These are phyloP conservation scores for Epinephelus coioides DNA, from an alignment of 2,797 vertebrate genomes.

Conservation along the genomic window DNA sequence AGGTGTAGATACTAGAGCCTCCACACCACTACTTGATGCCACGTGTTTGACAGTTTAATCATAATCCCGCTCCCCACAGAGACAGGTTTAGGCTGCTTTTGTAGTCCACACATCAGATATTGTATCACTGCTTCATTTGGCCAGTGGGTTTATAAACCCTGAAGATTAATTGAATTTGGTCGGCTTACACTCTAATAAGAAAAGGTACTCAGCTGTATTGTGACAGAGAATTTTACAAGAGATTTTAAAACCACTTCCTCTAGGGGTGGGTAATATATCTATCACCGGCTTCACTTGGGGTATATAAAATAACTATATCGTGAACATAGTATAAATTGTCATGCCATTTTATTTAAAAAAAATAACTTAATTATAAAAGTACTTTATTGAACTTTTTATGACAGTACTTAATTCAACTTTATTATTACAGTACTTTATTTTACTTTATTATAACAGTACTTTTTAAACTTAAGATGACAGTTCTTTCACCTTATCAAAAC, in stretches of 20 bases:
- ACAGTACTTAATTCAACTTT: no score
- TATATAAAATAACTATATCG: no score
- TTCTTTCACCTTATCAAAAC: no score
- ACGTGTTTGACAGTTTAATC: constrained; percentile 59
- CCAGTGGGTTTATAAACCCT: constrained; percentile 28
- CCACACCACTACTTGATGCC: constrained; percentile 28
- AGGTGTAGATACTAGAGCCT: constrained; percentile 51
- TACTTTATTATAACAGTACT: no score
- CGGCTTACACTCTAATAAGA: constrained; percentile 11
- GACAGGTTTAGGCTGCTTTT: constrained; percentile 54
- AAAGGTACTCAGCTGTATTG: constrained; percentile 8
- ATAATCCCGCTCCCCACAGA: constrained; percentile 57
- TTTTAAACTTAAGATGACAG: no score
- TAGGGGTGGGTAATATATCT: no score
- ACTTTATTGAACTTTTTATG: no score
- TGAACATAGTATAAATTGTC: no score
- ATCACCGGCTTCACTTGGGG: no score
- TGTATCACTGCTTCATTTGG: constrained; percentile 29
- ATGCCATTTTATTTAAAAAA: no score
- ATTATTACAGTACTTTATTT: no score
- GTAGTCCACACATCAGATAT: constrained; percentile 48
- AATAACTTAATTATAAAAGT: no score
- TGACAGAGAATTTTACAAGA: not conserved
- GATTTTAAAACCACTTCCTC: not conserved
- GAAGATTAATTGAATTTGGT: constrained; percentile 53